A percentile compares a stretch with the other conserved stretches of the same genome.
Evolutionary conservation across 92 coral and sea anemone species (phyloP).

Genomic region (Paramuricea clavata): DNA sequence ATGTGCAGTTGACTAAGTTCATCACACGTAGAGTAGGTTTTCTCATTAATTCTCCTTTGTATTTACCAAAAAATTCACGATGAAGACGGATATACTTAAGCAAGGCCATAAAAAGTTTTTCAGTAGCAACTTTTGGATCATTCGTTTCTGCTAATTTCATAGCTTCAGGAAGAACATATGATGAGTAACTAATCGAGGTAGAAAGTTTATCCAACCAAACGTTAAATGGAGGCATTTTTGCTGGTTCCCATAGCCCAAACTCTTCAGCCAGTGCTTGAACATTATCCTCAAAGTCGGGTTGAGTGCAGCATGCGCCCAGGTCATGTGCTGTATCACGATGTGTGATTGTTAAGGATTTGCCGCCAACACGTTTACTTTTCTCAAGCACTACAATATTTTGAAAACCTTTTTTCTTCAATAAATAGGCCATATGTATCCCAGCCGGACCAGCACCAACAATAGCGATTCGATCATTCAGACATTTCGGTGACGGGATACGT

Average conservation of each 20-base stretch:
- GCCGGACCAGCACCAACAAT: conserved; percentile 71
- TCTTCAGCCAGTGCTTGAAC: conserved; percentile 57
- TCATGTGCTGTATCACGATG: conserved; percentile 44
- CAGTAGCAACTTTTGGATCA: neutral
- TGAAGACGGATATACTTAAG: conserved; percentile 41
- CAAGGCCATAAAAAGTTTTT: conserved; percentile 43
- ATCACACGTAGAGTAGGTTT: conserved; percentile 37
- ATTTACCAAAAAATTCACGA: conserved; percentile 66
- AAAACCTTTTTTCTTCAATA: conserved; percentile 66
- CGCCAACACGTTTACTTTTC: conserved; percentile 48
- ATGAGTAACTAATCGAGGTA: neutral
- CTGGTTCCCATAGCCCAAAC: conserved; percentile 49
- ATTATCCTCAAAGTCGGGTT: conserved; percentile 47
- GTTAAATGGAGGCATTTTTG: conserved; percentile 39
- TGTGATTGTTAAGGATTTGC: conserved; percentile 47
- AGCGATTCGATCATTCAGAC: conserved; percentile 34
- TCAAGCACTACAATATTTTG: conserved; percentile 56
- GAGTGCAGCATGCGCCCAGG: conserved; percentile 54
- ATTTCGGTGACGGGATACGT: conserved; percentile 18
- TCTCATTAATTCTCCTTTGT: conserved; percentile 56
- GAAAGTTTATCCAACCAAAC: conserved; percentile 47
- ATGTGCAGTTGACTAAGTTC: conserved; percentile 26
- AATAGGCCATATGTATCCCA: conserved; percentile 64
- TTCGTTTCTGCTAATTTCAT: conserved; percentile 34
- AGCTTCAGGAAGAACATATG: conserved; percentile 25